Evolutionary conservation across 2,888 invertebrate species (phyloP), one percentile per base, ranked within the genome.

Genomic region (Diloba caeruleocephala): DNA sequence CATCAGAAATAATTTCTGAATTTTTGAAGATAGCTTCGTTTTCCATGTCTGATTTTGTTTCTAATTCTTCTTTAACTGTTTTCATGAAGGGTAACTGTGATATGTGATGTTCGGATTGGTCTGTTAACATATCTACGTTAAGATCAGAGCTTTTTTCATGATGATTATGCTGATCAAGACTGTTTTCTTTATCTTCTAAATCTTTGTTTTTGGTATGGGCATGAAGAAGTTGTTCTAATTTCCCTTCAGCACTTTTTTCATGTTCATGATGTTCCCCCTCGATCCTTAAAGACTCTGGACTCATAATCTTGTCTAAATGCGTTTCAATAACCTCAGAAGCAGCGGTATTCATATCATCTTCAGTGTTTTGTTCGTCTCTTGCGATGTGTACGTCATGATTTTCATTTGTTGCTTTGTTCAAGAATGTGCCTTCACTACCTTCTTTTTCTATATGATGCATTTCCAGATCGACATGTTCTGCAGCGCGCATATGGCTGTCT

Each of bases 271-370:
- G 48, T 45, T 68, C 32, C 26, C 49, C 52, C 13, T 73, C 66
- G 12, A 61, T 74, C 19, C 10, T 66, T 15, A 69, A 48, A 36
- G 55, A 36, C 9, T 52, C 57, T 25, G 57, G 33, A 10, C 34
- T 56, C 33, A 56, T 53, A 10, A 68, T 39, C n/a, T 64, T 43
- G 32, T 69, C 59, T 23, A 68, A 32, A 53, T 70, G 71, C 28
- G 70, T 43, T 60, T 76, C 61, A 42, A 74, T 63, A 17, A 66
- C 53, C 45, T 73, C 71, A 25, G 79, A 78, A 41, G 78, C 71
- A 28, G 77, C 70, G 21, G 61, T 46, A 0, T 55, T 43, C 73
- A 79, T 77, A 39, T 78, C 78, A 13, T 71, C 63, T 34, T 67
- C 55, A 32, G 5, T n/a, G 15, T 36, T 14, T 13, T 43, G 41